A percentile compares a stretch with the other conserved stretches of the same genome.
These are phyloP conservation scores for Megathymus violae DNA, from an alignment of 1,140 invertebrate species.

Conservation along the genomic window DNA sequence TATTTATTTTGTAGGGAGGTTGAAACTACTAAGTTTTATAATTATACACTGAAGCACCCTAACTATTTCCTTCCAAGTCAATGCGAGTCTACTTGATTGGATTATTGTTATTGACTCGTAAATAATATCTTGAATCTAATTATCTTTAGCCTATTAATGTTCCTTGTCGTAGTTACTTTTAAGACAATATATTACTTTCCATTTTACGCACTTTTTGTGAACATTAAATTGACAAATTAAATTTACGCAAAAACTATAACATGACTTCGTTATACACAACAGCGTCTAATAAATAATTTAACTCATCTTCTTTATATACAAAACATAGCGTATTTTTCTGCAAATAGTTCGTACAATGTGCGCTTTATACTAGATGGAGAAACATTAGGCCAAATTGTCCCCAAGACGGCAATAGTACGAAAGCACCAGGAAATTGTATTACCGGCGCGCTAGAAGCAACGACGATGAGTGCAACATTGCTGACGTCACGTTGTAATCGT, in stretches of 20 bases:
- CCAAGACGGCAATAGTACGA: slow-evolving; percentile 67
- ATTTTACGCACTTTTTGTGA: no score
- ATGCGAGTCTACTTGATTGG: slow-evolving; percentile 22
- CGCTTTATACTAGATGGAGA: slow-evolving; percentile 46
- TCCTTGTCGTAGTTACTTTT: no score
- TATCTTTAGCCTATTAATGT: slow-evolving; percentile 5
- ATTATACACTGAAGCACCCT: slow-evolving; percentile 2
- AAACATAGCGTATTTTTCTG: slow-evolving; percentile 9
- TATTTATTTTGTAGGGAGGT: no score
- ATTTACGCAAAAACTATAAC: no score
- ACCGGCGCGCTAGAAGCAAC: slow-evolving; percentile 51
- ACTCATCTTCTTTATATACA: not conserved
- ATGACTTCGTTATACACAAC: no score
- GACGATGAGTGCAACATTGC: slow-evolving; percentile 73
- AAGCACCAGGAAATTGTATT: slow-evolving; percentile 74
- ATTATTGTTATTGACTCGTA: slow-evolving; percentile 27
- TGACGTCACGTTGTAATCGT: slow-evolving; percentile 46
- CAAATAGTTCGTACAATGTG: slow-evolving; percentile 18
- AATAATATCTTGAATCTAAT: slow-evolving; percentile 31
- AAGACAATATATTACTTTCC: no score
- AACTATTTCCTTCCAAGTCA: slow-evolving; percentile 24
- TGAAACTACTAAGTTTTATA: no score
- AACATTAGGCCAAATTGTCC: slow-evolving; percentile 75
- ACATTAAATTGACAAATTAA: no score
- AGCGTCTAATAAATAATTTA: not conserved